phyloP scores from a whole-genome alignment of 1,140 invertebrate species.

The Leptinotarsa texana region DNA sequence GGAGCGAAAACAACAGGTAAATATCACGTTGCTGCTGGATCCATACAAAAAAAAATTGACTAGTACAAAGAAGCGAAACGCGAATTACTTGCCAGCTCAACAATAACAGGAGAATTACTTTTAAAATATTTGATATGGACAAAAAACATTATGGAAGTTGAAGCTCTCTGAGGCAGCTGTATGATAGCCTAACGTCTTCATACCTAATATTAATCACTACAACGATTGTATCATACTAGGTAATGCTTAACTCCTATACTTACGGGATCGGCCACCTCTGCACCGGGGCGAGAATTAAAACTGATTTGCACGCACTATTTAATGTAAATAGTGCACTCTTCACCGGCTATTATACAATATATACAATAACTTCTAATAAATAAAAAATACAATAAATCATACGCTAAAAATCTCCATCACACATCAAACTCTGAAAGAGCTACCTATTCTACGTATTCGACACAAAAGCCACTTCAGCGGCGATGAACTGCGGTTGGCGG shows the following conservation, averaged over 20 bases:
- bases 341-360: slow-evolving; percentile 49
- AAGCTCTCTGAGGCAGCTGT: slow-evolving; percentile 27
- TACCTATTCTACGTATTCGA: slow-evolving; percentile 19
- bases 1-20: no score
- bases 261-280: slow-evolving; percentile 37
- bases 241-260: slow-evolving; percentile 28
- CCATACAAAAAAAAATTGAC: slow-evolving; percentile 14
- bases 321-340: slow-evolving; percentile 51
- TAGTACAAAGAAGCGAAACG: background rate
- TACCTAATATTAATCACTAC: slow-evolving; percentile 16
- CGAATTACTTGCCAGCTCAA: slow-evolving; percentile 17
- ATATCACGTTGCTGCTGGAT: slow-evolving; percentile 7
- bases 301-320: slow-evolving; percentile 48
- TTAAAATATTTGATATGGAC: background rate
- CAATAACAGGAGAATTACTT: background rate
- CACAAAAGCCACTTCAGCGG: background rate
- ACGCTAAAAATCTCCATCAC: slow-evolving; percentile 37
- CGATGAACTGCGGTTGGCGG: slow-evolving; percentile 15
- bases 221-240: slow-evolving; percentile 22
- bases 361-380: slow-evolving; percentile 48
- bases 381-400: slow-evolving; percentile 44
- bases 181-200: slow-evolving; percentile 8
- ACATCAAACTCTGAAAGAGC: slow-evolving; percentile 15
- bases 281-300: slow-evolving; percentile 35
- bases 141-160: slow-evolving; percentile 24